These are phyloP conservation scores for Rhynchotus rufescens DNA, from an alignment of 2,797 vertebrate genomes.

Conservation along the genomic window DNA sequence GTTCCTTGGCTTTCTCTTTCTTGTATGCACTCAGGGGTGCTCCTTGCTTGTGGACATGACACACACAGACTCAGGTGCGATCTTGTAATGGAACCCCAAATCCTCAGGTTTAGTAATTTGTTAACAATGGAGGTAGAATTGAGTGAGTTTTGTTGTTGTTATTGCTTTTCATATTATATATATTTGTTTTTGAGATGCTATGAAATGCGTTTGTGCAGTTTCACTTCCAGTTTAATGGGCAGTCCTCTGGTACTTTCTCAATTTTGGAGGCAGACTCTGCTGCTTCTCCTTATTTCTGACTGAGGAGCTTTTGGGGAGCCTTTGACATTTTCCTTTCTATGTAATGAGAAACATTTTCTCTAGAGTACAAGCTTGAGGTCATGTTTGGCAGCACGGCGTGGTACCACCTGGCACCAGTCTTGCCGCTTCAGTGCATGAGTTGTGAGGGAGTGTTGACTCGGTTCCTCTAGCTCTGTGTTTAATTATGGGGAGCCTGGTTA, in stretches of 20 bases:
- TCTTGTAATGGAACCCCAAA: background rate
- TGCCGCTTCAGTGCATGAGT: background rate
- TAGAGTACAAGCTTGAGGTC: background rate
- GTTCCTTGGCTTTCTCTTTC: background rate
- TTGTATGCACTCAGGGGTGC: background rate
- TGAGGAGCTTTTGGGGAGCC: background rate
- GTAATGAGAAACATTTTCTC: background rate
- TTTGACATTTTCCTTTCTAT: background rate
- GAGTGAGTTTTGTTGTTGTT: too few relatives aligned
- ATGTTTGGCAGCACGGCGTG: background rate
- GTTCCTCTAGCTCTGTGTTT: background rate
- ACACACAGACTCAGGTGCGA: background rate
- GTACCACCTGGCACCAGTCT: background rate
- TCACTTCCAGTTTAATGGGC: rapidly evolving
- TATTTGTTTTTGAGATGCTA: background rate
- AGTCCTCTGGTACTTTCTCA: background rate
- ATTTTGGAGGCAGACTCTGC: background rate
- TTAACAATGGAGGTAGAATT: background rate
- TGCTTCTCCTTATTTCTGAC: background rate
- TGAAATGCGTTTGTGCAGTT: background rate
- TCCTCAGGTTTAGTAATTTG: background rate
- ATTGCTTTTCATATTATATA: too few relatives aligned
- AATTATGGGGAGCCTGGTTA: background rate
- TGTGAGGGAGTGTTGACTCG: background rate
- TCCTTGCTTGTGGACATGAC: background rate